Base-by-base conservation (phyloP, 2,113 vertebrate species). In the Phycodurus eques region DNA sequence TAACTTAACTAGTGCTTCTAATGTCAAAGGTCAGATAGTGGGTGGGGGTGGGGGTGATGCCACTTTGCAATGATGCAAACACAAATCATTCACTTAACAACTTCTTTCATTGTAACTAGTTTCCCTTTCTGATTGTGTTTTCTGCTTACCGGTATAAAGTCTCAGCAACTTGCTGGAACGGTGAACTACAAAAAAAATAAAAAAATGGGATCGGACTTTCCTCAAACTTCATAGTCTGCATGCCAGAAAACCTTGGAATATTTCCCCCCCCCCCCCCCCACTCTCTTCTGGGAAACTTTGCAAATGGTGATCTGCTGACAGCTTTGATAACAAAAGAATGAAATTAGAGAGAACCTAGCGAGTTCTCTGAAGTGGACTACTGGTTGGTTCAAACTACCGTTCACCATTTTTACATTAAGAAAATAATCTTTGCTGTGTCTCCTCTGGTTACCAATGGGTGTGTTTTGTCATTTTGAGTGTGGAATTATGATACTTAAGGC, bases 61-160 rank as follows among this genome's bases (percentile, higher is more conserved):
- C 82, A 74, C 75, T 78, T 85, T 89, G 78, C 84, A 82, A 81
- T 81, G 79, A 86, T 90, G 87, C 80, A 87, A 87, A 83, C 76
- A 39, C 71, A 74, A 78, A 63, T 78, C 69, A 68, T 67, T 71
- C 68, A 79, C 74, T 64, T 71, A 64, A 77, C 74, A 61, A 44
- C 63, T 60, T 80, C 62, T 73, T 62, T 73, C 67, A 17, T 72
- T 73, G 54, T 77, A 75, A 75, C 83, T 75, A 44, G 62, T 82
- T 67, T 80, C 49, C 80, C 85, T 85, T 78, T 67, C 61, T 77
- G 75, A 80, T 76, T 86, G 73, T 67, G 77, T 61, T 42, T 35
- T 70, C 77, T 33, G 54, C 67, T 64, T 49, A 22, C 70, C 65
- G 43, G 53, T 68, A 62, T 73, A 71, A 20, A 54, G 61, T 77